Conservation (phyloP, 2,888 invertebrate species). For the Brachynemurus nebulosus region DNA sequence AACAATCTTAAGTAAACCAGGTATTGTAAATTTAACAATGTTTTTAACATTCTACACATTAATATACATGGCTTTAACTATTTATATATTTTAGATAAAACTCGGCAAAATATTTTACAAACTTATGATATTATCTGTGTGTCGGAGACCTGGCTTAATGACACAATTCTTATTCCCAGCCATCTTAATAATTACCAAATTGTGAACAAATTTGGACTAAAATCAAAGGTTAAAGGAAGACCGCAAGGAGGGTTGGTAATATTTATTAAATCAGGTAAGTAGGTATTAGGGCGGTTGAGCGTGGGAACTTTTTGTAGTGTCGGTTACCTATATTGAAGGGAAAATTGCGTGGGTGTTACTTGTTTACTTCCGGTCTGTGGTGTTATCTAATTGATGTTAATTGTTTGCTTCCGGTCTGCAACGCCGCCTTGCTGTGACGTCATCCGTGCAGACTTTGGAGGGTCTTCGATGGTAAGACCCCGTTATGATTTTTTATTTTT, state of each 20-base stretch:
- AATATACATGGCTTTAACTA: background rate
- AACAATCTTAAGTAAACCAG: too few relatives aligned
- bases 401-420: too few relatives aligned
- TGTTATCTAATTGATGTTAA: too few relatives aligned
- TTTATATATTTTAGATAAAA: background rate
- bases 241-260: background rate
- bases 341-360: too few relatives aligned
- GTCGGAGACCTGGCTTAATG: background rate
- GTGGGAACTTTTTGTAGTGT: too few relatives aligned
- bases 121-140: background rate
- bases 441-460: too few relatives aligned
- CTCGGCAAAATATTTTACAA: background rate
- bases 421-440: too few relatives aligned
- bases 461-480: too few relatives aligned
- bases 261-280: background rate
- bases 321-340: too few relatives aligned
- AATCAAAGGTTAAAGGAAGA: background rate
- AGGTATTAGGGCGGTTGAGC: too few relatives aligned
- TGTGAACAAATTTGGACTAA: background rate
- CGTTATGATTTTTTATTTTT: too few relatives aligned
- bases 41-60: background rate
- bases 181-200: background rate
- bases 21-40: background rate
- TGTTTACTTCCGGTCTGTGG: too few relatives aligned
- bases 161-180: background rate